These are phyloP conservation scores for Ceyx erithaca DNA, from an alignment of 2,797 vertebrate genomes.

Conservation along the genomic window DNA sequence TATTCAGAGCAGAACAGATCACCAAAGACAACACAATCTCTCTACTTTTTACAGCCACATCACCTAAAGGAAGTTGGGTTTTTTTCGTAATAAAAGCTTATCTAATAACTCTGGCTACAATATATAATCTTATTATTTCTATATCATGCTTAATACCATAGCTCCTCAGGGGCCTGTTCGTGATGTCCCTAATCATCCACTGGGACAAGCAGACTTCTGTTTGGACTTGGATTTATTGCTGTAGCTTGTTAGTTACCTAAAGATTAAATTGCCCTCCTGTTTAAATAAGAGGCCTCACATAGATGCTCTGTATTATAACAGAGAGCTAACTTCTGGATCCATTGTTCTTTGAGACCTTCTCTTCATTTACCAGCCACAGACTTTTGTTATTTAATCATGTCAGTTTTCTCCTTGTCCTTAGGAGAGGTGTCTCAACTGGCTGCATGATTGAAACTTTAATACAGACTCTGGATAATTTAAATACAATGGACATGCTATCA, in stretches of 20 bases:
- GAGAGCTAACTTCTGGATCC: not conserved
- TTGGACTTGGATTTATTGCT: constrained; percentile 12
- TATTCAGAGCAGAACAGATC: not conserved
- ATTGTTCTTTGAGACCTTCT: not conserved
- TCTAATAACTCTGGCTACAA: not conserved
- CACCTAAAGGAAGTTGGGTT: not conserved
- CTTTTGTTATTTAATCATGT: not conserved
- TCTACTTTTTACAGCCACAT: not conserved
- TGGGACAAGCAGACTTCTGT: not conserved
- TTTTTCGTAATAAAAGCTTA: not conserved
- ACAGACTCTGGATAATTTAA: not conserved
- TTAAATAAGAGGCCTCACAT: not conserved
- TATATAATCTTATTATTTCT: not conserved
- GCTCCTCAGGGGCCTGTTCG: not conserved
- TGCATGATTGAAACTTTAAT: not conserved
- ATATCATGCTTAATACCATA: not conserved
- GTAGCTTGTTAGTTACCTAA: constrained; percentile 7
- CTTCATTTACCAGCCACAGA: not conserved
- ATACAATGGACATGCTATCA: not conserved
- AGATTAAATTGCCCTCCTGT: constrained; percentile 1
- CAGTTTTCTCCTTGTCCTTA: not conserved
- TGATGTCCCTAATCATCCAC: not conserved
- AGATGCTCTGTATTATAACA: not conserved
- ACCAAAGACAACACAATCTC: not conserved
- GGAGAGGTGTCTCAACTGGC: not conserved